These are phyloP conservation scores for Actenoides hombroni DNA, from an alignment of 2,113 vertebrate species.

Conservation along the genomic window DNA sequence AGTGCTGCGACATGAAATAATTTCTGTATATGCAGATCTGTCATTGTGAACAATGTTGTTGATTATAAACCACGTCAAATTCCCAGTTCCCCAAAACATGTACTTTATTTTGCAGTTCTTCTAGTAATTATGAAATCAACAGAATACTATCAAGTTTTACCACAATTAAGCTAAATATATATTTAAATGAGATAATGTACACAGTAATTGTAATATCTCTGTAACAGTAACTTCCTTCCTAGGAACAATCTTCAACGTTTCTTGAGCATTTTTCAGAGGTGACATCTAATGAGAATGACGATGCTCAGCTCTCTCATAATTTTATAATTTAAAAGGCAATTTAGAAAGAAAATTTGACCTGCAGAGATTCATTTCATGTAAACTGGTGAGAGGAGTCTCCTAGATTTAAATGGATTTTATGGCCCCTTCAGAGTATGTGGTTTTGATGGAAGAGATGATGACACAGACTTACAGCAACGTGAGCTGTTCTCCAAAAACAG, in stretches of 20 bases:
- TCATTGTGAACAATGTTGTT: constrained; percentile 59
- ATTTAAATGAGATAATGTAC: constrained; percentile 25
- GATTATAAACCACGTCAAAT: constrained; percentile 66
- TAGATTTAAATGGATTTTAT: background rate
- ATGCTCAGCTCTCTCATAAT: background rate
- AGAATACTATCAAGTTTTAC: constrained; percentile 45
- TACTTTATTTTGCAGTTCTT: constrained; percentile 52
- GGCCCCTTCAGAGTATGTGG: background rate
- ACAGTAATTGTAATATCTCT: constrained; percentile 35
- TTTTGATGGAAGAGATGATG: background rate
- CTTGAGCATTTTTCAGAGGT: background rate
- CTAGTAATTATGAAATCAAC: constrained; percentile 59
- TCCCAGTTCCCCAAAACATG: constrained; percentile 51
- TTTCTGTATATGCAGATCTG: constrained; percentile 35
- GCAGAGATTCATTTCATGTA: background rate
- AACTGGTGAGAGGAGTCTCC: background rate
- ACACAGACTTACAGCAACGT: background rate
- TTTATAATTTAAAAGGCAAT: background rate
- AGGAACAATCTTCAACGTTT: background rate
- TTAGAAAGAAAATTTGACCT: background rate
- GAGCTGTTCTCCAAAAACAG: background rate
- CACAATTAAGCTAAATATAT: constrained; percentile 56
- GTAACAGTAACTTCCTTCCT: background rate
- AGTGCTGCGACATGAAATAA: constrained; percentile 35
- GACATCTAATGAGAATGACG: background rate